Conservation (phyloP, 2,888 invertebrate genomes). For the Dicyrtoma fusca region DNA sequence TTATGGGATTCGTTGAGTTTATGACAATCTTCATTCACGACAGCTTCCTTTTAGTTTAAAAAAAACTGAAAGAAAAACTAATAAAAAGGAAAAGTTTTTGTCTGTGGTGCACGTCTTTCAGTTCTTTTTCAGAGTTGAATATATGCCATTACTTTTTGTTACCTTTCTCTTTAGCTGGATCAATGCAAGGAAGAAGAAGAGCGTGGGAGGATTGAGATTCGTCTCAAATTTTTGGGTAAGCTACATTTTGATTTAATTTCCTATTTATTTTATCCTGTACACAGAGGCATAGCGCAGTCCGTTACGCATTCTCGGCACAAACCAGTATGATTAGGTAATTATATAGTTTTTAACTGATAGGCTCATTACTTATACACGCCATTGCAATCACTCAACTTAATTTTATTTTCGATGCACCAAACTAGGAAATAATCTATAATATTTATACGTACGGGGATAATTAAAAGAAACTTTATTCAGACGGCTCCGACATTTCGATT, state of each 20-base stretch:
- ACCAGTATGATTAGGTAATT: too few species aligned
- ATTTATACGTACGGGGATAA: too few species aligned
- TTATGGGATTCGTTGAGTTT: too few species aligned
- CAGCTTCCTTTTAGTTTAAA: background rate
- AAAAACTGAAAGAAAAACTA: background rate
- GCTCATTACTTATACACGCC: too few species aligned
- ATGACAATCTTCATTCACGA: background rate
- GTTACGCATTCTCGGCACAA: too few species aligned
- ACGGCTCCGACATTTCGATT: too few species aligned
- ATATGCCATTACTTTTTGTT: slow-evolving; percentile 18
- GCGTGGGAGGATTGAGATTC: slow-evolving; percentile 37
- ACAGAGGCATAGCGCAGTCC: too few species aligned
- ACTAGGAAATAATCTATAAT: too few species aligned
- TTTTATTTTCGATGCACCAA: too few species aligned
- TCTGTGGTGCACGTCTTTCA: slow-evolving; percentile 23
- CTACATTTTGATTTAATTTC: background rate
- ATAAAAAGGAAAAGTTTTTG: slow-evolving; percentile 3
- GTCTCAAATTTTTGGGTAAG: slow-evolving; percentile 42
- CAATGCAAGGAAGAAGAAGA: slow-evolving; percentile 44
- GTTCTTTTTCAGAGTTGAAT: background rate
- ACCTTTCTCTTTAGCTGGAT: slow-evolving; percentile 41
- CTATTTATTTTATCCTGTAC: slow-evolving; percentile 13
- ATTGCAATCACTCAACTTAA: too few species aligned
- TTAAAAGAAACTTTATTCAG: too few species aligned
- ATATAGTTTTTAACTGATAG: background rate